Evolutionary conservation across 2,888 invertebrate genomes (phyloP).

Genomic region (Scelioninae gen. 1): DNA sequence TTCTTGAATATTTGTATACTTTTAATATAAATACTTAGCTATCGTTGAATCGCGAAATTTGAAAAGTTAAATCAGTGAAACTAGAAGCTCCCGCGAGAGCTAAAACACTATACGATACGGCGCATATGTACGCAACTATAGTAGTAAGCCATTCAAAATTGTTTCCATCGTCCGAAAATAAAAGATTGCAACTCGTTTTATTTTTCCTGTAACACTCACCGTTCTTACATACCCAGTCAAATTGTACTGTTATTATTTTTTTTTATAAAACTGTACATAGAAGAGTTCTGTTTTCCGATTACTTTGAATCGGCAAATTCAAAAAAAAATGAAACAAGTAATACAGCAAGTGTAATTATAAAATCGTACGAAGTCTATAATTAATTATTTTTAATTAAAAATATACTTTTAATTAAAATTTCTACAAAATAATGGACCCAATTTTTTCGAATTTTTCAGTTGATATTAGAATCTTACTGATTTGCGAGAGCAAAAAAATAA

Average conservation of each 20-base stretch:
- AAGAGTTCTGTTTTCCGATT: background rate
- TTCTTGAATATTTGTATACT: too few species aligned
- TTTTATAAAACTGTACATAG: background rate
- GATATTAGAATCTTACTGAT: background rate
- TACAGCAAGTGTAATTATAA: background rate
- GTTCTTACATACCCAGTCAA: background rate
- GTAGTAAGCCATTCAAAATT: slow-evolving; percentile 20
- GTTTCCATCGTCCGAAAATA: slow-evolving; percentile 8
- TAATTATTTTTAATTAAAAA: too few species aligned
- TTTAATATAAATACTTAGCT: too few species aligned
- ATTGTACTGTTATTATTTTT: slow-evolving; percentile 1
- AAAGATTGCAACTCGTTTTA: slow-evolving; percentile 8
- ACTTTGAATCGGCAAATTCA: background rate
- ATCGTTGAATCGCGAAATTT: background rate
- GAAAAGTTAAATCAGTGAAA: slow-evolving; percentile 11
- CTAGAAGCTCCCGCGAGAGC: slow-evolving; percentile 10
- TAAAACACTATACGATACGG: background rate
- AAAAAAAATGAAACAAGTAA: too few species aligned
- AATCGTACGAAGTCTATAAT: background rate
- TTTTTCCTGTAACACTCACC: too few species aligned
- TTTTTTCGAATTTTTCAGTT: background rate
- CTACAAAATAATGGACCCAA: background rate
- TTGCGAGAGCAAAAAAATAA: too few species aligned
- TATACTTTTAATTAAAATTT: background rate
- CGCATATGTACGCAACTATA: slow-evolving; percentile 3